Conservation (phyloP, 2,888 invertebrate genomes). For the Epistrophe eligans region DNA sequence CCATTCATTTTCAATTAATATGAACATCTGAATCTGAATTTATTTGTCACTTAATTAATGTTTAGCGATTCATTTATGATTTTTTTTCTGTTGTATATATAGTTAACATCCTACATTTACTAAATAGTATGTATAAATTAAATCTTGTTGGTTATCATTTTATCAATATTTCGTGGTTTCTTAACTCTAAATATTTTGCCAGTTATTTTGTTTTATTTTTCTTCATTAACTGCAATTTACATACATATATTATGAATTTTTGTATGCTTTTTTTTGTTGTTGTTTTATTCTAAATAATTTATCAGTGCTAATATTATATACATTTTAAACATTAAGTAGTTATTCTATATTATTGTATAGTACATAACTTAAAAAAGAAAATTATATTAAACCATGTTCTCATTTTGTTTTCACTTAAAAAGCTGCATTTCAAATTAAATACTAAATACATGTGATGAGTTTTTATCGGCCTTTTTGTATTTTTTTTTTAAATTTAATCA, state of each 20-base stretch:
- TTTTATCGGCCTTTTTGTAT: slow-evolving; percentile 20
- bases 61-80: slow-evolving; percentile 57
- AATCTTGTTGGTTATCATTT: slow-evolving; percentile 71
- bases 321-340: slow-evolving; percentile 70
- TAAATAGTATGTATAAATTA: slow-evolving; percentile 76
- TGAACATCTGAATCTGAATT: slow-evolving; percentile 73
- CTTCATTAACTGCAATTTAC: slow-evolving; percentile 52
- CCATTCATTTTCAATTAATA: slow-evolving; percentile 66
- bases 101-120: slow-evolving; percentile 75
- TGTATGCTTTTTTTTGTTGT: slow-evolving; percentile 19
- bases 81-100: slow-evolving; percentile 54
- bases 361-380: slow-evolving; percentile 71
- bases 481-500: slow-evolving; percentile 44
- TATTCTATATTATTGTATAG: slow-evolving; percentile 72
- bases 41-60: slow-evolving; percentile 59
- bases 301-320: slow-evolving; percentile 75
- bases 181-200: slow-evolving; percentile 25
- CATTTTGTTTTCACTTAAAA: slow-evolving; percentile 56
- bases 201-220: slow-evolving; percentile 31
- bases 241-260: slow-evolving; percentile 39
- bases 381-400: slow-evolving; percentile 65
- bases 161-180: slow-evolving; percentile 68
- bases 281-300: slow-evolving; percentile 71
- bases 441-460: slow-evolving; percentile 70
- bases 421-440: slow-evolving; percentile 52